Evolutionary conservation across 2,797 vertebrate genomes (phyloP).

Genomic region (Scleropages formosus): DNA sequence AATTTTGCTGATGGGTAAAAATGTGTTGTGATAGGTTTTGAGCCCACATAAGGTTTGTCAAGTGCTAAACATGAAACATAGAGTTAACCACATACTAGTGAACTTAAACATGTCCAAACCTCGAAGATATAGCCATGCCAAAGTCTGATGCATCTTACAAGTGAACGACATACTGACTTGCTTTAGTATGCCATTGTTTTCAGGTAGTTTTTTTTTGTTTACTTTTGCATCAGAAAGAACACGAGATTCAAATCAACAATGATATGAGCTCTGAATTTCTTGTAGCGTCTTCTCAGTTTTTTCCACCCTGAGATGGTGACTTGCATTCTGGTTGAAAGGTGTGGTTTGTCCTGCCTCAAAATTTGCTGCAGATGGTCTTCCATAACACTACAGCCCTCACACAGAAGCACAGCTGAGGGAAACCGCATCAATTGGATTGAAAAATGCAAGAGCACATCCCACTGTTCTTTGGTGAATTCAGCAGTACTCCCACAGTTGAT

Average conservation of each 20-base stretch:
- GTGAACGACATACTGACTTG: no score
- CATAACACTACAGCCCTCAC: neutral
- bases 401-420: neutral
- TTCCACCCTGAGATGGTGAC: neutral
- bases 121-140: no score
- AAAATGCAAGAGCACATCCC: neutral
- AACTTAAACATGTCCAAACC: neutral
- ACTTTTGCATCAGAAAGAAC: no score
- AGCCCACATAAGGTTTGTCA: neutral
- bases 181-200: no score
- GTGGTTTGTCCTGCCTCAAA: conserved; percentile 11
- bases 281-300: no score
- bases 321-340: neutral
- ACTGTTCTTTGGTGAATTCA: neutral
- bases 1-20: conserved; percentile 21
- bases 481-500: neutral
- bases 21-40: neutral
- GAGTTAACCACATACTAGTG: conserved; percentile 36
- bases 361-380: neutral
- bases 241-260: no score
- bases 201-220: no score
- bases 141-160: no score
- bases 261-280: no score
- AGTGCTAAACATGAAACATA: conserved; percentile 42
- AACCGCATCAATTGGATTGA: neutral